These are phyloP conservation scores for Sceloporus tristichus DNA, from an alignment of 2,113 vertebrate species.

Conservation along the genomic window DNA sequence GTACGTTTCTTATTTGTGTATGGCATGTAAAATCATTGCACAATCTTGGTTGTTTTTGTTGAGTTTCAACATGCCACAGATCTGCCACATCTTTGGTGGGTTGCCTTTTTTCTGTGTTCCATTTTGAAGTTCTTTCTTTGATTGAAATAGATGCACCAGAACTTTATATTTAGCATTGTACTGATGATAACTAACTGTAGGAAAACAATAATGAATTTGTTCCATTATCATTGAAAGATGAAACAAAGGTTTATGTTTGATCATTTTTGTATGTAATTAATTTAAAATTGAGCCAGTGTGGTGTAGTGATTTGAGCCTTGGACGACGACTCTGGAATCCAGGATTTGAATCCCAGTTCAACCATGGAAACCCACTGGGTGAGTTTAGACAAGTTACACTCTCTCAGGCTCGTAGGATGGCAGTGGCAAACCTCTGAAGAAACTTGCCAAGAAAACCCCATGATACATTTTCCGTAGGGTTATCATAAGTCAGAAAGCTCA, in stretches of 20 bases:
- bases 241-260: constrained; percentile 20
- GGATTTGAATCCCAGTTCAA: no score
- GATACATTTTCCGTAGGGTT: no score
- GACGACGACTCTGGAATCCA: no score
- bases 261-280: background rate
- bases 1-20: background rate
- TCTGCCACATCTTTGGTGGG: constrained; percentile 11
- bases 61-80: accelerated
- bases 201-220: background rate
- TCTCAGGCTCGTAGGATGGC: no score
- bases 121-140: constrained; percentile 1
- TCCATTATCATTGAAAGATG: background rate
- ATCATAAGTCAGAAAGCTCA: no score
- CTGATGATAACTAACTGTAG: constrained; percentile 18
- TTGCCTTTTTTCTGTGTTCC: background rate
- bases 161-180: background rate
- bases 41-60: accelerated
- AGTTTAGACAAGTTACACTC: no score
- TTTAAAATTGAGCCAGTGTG: background rate
- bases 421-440: no score
- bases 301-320: no score
- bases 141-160: background rate
- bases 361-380: no score
- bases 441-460: no score
- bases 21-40: background rate